Evolutionary conservation across 2,888 invertebrate genomes (phyloP).

Genomic region (Hartigia nigra): DNA sequence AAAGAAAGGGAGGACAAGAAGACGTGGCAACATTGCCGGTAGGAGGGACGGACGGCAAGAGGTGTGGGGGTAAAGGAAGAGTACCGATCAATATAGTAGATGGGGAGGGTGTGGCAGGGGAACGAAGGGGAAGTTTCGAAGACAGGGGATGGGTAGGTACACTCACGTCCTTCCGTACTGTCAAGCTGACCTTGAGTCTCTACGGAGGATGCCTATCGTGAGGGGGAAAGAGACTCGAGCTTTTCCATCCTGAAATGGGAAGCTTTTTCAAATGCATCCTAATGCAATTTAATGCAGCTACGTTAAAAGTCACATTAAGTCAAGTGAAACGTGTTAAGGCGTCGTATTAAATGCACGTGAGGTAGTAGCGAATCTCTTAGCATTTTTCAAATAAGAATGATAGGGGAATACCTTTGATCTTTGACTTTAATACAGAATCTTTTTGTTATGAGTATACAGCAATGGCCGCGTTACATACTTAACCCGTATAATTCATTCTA

Average conservation of each 20-base stretch:
- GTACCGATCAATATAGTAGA: constrained; percentile 60
- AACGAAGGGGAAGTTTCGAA: constrained; percentile 4
- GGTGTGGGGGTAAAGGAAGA: constrained; percentile 17
- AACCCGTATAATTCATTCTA: not conserved
- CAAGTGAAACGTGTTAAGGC: not conserved
- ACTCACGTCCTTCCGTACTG: constrained; percentile 5
- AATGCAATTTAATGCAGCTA: not conserved
- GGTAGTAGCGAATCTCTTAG: not conserved
- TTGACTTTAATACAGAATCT: not conserved
- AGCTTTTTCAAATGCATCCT: not conserved
- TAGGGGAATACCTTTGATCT: not conserved
- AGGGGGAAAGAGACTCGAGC: not conserved
- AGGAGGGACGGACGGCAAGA: constrained; percentile 24
- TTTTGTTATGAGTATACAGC: not conserved
- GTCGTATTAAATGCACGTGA: not conserved
- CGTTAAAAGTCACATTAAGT: not conserved
- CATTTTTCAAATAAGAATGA: not conserved
- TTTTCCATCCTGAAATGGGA: not conserved
- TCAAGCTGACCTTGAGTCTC: constrained; percentile 53
- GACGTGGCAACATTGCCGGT: constrained; percentile 52
- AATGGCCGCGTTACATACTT: not conserved
- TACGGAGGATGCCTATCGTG: not conserved
- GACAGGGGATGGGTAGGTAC: constrained; percentile 4
- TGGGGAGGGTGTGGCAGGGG: constrained; percentile 17
- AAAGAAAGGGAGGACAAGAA: constrained; percentile 20